Percentiles rank a stretch among this genome's conserved stretches.
Evolutionary conservation across 2,797 vertebrate genomes (phyloP).

Genomic region (Aphelocoma californica): DNA sequence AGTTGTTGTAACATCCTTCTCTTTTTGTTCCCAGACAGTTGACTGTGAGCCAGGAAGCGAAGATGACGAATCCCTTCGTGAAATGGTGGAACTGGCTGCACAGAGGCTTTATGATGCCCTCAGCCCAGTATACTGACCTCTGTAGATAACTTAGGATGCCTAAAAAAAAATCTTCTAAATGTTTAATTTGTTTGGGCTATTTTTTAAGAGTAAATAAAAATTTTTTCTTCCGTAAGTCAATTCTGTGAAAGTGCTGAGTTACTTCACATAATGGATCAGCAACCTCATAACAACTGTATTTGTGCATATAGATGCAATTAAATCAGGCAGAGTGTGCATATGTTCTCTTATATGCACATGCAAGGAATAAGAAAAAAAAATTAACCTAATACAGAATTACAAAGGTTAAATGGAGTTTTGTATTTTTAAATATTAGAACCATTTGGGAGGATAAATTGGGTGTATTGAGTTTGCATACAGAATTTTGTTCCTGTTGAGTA

Average conservation of each 20-base stretch:
- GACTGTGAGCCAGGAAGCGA: conserved; percentile 83
- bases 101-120: conserved; percentile 91
- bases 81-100: conserved; percentile 91
- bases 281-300: not conserved
- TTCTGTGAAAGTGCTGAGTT: not conserved
- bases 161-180: not conserved
- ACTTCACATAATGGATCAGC: not conserved
- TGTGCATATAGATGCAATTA: not conserved
- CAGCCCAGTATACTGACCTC: conserved; percentile 75
- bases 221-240: not conserved
- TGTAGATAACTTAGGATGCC: not conserved
- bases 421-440: not conserved
- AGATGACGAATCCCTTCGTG: conserved; percentile 89
- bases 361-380: not conserved
- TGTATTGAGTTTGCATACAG: not conserved
- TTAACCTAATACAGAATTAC: not conserved
- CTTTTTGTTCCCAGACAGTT: conserved; percentile 76
- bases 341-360: not conserved
- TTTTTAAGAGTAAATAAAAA: conserved; percentile 27
- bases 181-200: not conserved
- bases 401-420: not conserved
- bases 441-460: not conserved
- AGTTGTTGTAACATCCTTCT: not conserved
- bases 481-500: not conserved
- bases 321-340: not conserved